Conservation (phyloP, 2,888 invertebrate genomes). For the Litoditis marina region DNA sequence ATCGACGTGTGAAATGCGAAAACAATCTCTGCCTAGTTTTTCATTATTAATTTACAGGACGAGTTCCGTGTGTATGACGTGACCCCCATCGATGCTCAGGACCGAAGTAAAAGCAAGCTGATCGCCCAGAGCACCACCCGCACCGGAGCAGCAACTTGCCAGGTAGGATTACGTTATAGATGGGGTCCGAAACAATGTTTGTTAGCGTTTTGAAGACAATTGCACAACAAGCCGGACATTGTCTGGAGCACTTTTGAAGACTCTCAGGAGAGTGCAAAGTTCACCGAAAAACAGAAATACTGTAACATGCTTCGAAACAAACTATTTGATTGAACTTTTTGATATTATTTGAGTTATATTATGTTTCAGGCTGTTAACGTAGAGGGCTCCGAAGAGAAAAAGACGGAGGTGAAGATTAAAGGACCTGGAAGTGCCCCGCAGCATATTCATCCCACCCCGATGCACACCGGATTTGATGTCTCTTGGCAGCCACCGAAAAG, state of each 20-base stretch:
- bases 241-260: too few relatives aligned
- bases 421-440: conserved; percentile 55
- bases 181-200: too few relatives aligned
- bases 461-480: conserved; percentile 57
- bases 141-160: conserved; percentile 53
- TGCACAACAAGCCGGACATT: too few relatives aligned
- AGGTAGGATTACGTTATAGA: too few relatives aligned
- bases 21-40: too few relatives aligned
- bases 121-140: conserved; percentile 55
- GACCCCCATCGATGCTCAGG: conserved; percentile 50
- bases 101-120: conserved; percentile 49
- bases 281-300: too few relatives aligned
- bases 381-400: conserved; percentile 52
- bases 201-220: too few relatives aligned
- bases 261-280: conserved; percentile 16
- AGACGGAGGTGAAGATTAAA: conserved; percentile 52
- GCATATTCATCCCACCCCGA: conserved; percentile 52
- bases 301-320: too few relatives aligned
- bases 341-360: too few relatives aligned
- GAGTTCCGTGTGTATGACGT: conserved; percentile 59
- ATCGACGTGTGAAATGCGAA: too few relatives aligned
- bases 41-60: conserved; percentile 30
- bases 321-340: too few relatives aligned
- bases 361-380: conserved; percentile 37
- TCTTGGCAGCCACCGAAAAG: conserved; percentile 55